Percentiles rank a stretch among this genome's conserved stretches.
These are phyloP conservation scores for Triplophysa bombifrons DNA, from an alignment of 2,797 vertebrate species.

Conservation along the genomic window DNA sequence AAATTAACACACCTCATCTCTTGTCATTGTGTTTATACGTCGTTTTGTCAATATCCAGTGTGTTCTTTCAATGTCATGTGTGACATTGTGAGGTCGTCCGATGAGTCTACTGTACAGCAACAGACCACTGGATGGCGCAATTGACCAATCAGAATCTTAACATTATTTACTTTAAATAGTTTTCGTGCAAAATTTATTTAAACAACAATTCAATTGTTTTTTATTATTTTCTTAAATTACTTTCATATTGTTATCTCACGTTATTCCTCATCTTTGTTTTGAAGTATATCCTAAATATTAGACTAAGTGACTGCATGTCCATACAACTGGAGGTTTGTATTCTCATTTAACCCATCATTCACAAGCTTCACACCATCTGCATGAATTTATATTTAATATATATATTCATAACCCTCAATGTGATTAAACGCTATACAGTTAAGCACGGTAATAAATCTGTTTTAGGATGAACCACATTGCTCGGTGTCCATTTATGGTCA, in stretches of 20 bases:
- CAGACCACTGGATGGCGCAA: not conserved
- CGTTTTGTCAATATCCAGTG: constrained; percentile 54
- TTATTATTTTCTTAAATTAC: not conserved
- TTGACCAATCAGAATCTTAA: not conserved
- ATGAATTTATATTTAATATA: not conserved
- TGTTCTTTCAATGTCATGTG: constrained; percentile 6
- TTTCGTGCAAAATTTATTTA: too few species aligned
- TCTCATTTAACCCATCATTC: too few species aligned
- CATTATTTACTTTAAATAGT: too few species aligned
- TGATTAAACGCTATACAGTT: not conserved
- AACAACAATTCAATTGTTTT: too few species aligned
- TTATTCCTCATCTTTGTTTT: not conserved
- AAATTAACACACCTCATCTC: constrained; percentile 77
- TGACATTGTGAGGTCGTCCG: not conserved
- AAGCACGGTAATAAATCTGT: not conserved
- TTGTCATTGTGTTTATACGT: constrained; percentile 67
- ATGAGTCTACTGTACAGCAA: not conserved
- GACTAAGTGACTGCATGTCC: not conserved
- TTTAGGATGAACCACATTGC: not conserved
- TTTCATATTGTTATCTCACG: too few species aligned
- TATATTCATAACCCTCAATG: not conserved
- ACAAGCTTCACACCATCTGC: not conserved
- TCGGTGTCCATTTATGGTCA: not conserved
- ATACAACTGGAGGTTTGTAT: not conserved
- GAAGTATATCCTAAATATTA: not conserved